Conservation (phyloP, 2,113 vertebrate species). For the Callocephalon fimbriatum region DNA sequence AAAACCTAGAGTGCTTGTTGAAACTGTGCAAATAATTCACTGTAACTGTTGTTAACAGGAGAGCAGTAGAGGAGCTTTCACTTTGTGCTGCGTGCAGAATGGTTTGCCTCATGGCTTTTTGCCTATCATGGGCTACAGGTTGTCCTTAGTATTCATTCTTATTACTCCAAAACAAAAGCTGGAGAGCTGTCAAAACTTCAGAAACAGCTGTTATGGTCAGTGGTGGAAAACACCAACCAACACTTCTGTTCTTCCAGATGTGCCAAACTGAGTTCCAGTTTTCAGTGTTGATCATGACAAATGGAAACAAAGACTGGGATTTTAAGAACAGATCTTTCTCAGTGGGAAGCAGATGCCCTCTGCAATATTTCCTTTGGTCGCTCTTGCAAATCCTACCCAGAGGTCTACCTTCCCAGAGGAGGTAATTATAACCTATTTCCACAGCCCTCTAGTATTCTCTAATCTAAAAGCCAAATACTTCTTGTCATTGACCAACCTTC, state of each 20-base stretch:
- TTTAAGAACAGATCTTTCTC: not conserved
- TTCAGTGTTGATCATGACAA: not conserved
- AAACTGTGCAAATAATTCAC: not conserved
- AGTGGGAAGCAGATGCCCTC: not conserved
- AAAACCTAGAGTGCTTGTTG: not conserved
- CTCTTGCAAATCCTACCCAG: not conserved
- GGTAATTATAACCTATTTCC: not conserved
- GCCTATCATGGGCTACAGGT: not conserved
- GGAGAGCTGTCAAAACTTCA: not conserved
- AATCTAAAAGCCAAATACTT: not conserved
- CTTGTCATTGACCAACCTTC: constrained; percentile 78
- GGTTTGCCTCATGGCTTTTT: not conserved
- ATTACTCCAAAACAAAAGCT: not conserved
- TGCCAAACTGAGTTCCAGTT: not conserved
- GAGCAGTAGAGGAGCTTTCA: not conserved
- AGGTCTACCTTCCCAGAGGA: not conserved
- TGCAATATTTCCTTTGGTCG: not conserved
- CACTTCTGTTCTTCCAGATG: not conserved
- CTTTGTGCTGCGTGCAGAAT: accelerated
- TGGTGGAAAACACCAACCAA: not conserved
- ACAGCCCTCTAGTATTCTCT: not conserved
- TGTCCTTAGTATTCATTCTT: not conserved
- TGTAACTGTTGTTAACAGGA: not conserved
- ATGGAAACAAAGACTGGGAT: not conserved
- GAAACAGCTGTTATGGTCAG: not conserved